phyloP scores from a whole-genome alignment of 92 coral and sea anemone species.

The Epizoanthus fatuus region DNA sequence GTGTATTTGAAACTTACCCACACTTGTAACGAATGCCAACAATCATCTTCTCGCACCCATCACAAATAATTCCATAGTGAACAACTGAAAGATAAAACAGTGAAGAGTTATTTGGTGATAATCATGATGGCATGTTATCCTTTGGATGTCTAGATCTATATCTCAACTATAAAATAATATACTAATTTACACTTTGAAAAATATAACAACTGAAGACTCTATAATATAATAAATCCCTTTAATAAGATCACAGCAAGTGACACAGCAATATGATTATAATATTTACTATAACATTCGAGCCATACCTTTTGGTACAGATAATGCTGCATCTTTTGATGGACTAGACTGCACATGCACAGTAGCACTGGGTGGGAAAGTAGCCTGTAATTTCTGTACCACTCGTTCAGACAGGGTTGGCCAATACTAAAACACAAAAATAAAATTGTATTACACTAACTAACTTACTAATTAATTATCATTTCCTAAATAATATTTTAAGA shows the following conservation, averaged over 20 bases:
- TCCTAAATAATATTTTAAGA: too few species aligned
- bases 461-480: too few species aligned
- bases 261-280: too few species aligned
- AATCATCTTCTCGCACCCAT: constrained; percentile 74
- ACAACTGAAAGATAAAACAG: constrained; percentile 61
- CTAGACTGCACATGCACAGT: not conserved
- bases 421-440: not conserved
- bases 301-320: not conserved
- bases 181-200: too few species aligned
- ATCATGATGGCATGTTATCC: too few species aligned
- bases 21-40: constrained; percentile 94
- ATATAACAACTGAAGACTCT: too few species aligned
- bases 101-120: not conserved
- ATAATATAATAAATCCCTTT: too few species aligned
- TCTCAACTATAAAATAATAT: too few species aligned
- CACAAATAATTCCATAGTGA: constrained; percentile 92
- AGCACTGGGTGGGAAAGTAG: not conserved
- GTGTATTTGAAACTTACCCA: constrained; percentile 67
- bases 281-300: too few species aligned
- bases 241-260: too few species aligned
- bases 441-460: not conserved
- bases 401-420: constrained; percentile 25
- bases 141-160: too few species aligned
- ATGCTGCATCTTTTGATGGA: not conserved
- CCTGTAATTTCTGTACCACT: constrained; percentile 11